Evolutionary conservation across 2,797 vertebrate genomes (phyloP).

Genomic region (Crocodylus rhombifer): DNA sequence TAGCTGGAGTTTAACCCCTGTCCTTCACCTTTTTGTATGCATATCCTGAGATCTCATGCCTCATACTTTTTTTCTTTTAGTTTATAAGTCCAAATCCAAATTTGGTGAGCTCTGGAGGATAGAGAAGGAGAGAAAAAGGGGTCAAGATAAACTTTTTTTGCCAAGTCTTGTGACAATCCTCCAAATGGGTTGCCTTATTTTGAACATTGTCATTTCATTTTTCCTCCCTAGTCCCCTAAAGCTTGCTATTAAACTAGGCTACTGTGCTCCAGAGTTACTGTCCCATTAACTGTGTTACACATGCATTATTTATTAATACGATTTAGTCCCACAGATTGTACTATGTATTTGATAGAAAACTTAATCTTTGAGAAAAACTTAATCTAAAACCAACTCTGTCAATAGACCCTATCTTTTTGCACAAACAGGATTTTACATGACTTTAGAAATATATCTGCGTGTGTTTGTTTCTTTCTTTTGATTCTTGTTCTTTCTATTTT

Average conservation of each 20-base stretch:
- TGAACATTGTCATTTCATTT: neutral
- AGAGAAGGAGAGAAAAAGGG: neutral
- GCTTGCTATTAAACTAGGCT: neutral
- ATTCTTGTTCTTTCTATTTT: neutral
- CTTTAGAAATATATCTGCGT: neutral
- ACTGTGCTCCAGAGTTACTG: neutral
- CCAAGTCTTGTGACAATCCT: neutral
- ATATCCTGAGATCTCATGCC: neutral
- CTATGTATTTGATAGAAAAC: neutral
- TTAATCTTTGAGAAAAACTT: neutral
- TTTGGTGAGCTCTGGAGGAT: neutral
- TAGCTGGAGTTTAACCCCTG: too few species aligned
- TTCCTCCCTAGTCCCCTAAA: neutral
- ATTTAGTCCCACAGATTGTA: neutral
- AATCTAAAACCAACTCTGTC: neutral
- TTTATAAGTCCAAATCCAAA: neutral
- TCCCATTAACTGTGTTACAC: neutral
- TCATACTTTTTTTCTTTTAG: neutral
- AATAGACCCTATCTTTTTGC: neutral
- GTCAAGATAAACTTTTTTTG: neutral
- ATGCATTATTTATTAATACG: too few species aligned
- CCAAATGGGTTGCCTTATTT: neutral
- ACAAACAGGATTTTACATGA: neutral
- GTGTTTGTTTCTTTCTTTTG: neutral
- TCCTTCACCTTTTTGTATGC: neutral